phyloP scores from a whole-genome alignment of 1,140 invertebrate genomes.

The Orius insidiosus region DNA sequence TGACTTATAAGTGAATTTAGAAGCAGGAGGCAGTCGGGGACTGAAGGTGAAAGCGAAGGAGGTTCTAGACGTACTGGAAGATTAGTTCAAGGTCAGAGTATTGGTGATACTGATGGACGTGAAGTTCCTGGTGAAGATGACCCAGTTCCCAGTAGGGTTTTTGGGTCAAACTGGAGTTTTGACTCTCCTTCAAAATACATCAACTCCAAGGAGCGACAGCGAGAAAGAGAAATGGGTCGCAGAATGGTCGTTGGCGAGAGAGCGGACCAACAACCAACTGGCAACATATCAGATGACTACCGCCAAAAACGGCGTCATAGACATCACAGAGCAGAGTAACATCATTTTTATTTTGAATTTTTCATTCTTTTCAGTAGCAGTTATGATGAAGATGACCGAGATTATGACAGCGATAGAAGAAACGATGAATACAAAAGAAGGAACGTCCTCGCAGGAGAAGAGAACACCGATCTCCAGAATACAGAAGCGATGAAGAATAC shows the following conservation, averaged over 20 bases:
- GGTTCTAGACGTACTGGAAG: not conserved
- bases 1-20: not conserved
- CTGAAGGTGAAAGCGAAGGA: not conserved
- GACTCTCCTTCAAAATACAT: not conserved
- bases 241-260: conserved; percentile 15
- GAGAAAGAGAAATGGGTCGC: conserved; percentile 10
- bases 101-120: not conserved
- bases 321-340: conserved; percentile 12
- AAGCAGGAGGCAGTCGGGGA: not conserved
- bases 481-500: conserved; percentile 21
- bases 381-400: conserved; percentile 19
- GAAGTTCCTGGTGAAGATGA: conserved; percentile 17
- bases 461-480: conserved; percentile 19
- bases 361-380: conserved; percentile 17
- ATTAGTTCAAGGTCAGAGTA: conserved; percentile 8
- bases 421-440: conserved; percentile 15
- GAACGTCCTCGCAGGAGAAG: conserved; percentile 16
- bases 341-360: conserved; percentile 4
- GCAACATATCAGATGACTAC: conserved; percentile 20
- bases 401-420: conserved; percentile 17
- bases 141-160: conserved; percentile 5
- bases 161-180: conserved; percentile 3
- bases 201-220: not conserved
- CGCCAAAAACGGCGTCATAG: conserved; percentile 20
- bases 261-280: not conserved